These are phyloP conservation scores for Trochalopteron elliotii DNA, from an alignment of 2,113 vertebrate species.

Conservation along the genomic window DNA sequence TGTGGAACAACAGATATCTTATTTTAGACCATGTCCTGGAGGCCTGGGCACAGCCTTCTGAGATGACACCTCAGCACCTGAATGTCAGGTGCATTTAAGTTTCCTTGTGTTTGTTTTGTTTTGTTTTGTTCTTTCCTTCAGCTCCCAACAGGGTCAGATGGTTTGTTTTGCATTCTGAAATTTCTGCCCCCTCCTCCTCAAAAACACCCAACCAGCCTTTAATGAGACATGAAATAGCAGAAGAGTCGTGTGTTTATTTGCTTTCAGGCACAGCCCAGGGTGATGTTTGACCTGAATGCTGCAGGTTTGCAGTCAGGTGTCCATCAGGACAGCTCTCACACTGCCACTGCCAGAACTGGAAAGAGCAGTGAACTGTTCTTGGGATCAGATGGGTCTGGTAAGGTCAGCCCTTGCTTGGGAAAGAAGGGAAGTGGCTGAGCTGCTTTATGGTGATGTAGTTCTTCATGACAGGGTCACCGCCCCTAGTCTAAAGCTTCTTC, in stretches of 20 bases:
- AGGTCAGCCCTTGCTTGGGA: neutral
- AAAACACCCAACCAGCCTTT: neutral
- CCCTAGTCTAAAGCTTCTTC: neutral
- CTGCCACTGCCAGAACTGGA: neutral
- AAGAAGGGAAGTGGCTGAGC: neutral
- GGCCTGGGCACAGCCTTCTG: neutral
- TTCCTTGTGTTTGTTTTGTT: neutral
- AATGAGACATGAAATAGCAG: neutral
- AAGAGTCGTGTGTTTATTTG: neutral
- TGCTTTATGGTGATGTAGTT: neutral
- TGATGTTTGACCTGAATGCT: neutral
- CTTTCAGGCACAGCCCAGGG: neutral
- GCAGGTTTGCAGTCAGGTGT: neutral
- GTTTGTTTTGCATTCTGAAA: neutral
- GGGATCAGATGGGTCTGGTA: neutral
- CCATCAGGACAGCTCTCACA: neutral
- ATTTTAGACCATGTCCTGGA: neutral
- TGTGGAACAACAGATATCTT: neutral
- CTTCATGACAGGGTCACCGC: accelerated
- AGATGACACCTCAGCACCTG: neutral
- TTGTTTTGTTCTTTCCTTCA: neutral
- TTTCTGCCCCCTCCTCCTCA: neutral
- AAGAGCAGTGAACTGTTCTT: neutral
- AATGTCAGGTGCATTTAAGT: neutral
- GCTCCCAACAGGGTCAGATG: neutral